Percentiles rank a stretch among this genome's conserved stretches.
Conservation (phyloP, 2,888 invertebrate species). For the Galeruca laticollis region DNA sequence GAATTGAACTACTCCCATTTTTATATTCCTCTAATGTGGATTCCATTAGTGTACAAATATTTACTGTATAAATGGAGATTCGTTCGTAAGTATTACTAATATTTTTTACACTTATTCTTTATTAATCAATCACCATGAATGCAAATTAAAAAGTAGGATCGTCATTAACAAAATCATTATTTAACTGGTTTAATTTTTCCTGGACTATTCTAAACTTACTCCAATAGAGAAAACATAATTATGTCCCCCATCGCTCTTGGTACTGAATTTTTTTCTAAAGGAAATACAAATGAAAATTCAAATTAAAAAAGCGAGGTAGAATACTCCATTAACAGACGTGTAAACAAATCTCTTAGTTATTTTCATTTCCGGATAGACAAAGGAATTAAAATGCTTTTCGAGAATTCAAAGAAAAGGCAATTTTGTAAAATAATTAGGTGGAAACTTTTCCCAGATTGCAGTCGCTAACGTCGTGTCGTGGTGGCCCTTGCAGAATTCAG, state of each 20-base stretch:
- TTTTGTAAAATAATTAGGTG: conserved; percentile 50
- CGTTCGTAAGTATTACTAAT: too few relatives aligned
- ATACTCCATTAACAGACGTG: conserved; percentile 39
- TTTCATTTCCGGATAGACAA: conserved; percentile 46
- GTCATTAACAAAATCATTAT: too few relatives aligned
- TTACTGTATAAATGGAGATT: too few relatives aligned
- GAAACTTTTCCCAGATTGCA: conserved; percentile 47
- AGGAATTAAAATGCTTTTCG: conserved; percentile 45
- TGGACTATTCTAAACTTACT: neutral
- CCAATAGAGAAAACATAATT: conserved; percentile 3
- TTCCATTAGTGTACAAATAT: too few relatives aligned
- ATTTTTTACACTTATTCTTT: too few relatives aligned
- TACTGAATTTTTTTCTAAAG: conserved; percentile 14
- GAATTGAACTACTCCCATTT: too few relatives aligned
- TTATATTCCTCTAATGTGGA: too few relatives aligned
- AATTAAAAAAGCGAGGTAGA: conserved; percentile 23
- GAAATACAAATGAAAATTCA: conserved; percentile 19
- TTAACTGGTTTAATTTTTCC: too few relatives aligned
- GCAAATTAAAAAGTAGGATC: too few relatives aligned
- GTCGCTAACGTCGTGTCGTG: conserved; percentile 36
- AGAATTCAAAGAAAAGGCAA: conserved; percentile 46
- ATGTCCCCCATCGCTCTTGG: neutral
- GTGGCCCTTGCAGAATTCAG: conserved; percentile 17
- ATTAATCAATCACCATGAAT: too few relatives aligned
- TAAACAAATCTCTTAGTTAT: conserved; percentile 44